These are phyloP conservation scores for Silvanus unidentatus DNA, from an alignment of 2,888 invertebrate species.

Conservation along the genomic window DNA sequence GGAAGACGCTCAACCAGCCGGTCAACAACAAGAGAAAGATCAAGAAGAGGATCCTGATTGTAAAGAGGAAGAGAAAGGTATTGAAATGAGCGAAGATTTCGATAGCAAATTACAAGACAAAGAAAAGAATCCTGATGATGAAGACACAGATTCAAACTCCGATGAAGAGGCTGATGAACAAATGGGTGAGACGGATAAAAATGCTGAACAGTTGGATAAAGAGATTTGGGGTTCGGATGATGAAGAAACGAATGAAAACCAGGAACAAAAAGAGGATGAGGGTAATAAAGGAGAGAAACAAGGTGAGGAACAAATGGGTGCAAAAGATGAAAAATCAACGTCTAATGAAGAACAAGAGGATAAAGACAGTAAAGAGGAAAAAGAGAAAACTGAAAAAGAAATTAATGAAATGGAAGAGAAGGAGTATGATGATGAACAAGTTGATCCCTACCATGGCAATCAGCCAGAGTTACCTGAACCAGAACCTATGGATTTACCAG, in stretches of 20 bases:
- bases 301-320: slow-evolving; percentile 67
- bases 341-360: slow-evolving; percentile 47
- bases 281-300: slow-evolving; percentile 55
- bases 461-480: slow-evolving; percentile 73
- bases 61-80: slow-evolving; percentile 84
- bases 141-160: slow-evolving; percentile 59
- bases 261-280: slow-evolving; percentile 44
- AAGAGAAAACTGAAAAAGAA: slow-evolving; percentile 53
- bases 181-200: slow-evolving; percentile 91
- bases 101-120: slow-evolving; percentile 72
- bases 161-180: slow-evolving; percentile 86
- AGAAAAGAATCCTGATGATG: slow-evolving; percentile 48
- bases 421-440: slow-evolving; percentile 72
- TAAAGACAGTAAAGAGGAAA: slow-evolving; percentile 53
- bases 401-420: slow-evolving; percentile 80
- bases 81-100: slow-evolving; percentile 96
- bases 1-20: slow-evolving; percentile 79
- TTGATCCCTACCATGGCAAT: slow-evolving; percentile 78
- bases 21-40: slow-evolving; percentile 64
- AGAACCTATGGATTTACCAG: slow-evolving; percentile 82
- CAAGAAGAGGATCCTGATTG: slow-evolving; percentile 65
- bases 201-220: slow-evolving; percentile 74
- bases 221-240: slow-evolving; percentile 83
- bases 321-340: slow-evolving; percentile 59
- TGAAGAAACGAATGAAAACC: slow-evolving; percentile 59